Evolutionary conservation across 2,888 invertebrate species (phyloP).

Genomic region (Druceiella hillmani): DNA sequence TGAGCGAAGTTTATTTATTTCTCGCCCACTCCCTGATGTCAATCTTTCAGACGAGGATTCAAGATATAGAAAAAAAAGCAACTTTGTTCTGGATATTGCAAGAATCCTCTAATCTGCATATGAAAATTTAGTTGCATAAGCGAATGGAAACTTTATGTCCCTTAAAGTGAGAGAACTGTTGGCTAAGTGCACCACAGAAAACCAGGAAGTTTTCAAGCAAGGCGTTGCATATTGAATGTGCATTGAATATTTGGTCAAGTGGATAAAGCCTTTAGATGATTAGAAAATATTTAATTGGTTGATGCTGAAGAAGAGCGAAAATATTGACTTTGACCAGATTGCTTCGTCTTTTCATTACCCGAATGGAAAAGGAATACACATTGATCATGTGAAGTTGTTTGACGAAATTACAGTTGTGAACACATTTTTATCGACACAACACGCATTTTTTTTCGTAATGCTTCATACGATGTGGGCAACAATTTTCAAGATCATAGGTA

Average conservation of each 20-base stretch:
- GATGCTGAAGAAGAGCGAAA: constrained; percentile 18
- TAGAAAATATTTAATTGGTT: constrained; percentile 17
- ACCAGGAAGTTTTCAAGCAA: constrained; percentile 17
- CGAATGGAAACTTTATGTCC: constrained; percentile 4
- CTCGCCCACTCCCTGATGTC: too few species aligned
- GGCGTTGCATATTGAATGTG: constrained; percentile 17
- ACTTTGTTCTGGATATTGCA: too few species aligned
- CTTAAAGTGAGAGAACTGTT: constrained; percentile 9
- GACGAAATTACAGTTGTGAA: constrained; percentile 19
- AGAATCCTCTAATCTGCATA: too few species aligned
- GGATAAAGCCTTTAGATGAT: constrained; percentile 18
- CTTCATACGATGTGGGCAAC: constrained; percentile 19
- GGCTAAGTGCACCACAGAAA: constrained; percentile 8
- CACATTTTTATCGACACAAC: constrained; percentile 19
- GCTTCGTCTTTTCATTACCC: constrained; percentile 17
- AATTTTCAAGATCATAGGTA: constrained; percentile 21
- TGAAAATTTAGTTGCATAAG: constrained; percentile 6
- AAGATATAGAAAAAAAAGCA: too few species aligned
- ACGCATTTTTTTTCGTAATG: constrained; percentile 19
- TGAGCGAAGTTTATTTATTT: too few species aligned
- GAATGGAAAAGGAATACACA: constrained; percentile 16
- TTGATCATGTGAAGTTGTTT: too few species aligned
- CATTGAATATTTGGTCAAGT: constrained; percentile 17
- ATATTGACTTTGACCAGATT: constrained; percentile 17
- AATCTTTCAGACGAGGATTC: too few species aligned